Evolutionary conservation across 2,888 invertebrate species (phyloP).

Genomic region (Cheilosia variabilis): DNA sequence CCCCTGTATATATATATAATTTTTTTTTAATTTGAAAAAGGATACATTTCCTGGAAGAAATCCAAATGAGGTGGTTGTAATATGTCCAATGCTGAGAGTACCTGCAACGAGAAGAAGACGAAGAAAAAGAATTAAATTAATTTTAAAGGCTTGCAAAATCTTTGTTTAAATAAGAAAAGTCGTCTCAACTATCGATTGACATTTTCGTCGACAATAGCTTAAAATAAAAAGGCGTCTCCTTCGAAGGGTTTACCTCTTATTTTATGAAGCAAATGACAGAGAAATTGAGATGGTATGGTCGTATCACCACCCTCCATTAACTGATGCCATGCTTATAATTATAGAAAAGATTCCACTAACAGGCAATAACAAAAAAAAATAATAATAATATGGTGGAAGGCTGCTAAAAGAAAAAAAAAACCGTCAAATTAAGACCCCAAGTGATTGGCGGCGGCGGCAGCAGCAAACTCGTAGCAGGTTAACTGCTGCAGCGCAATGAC

Average conservation of each 20-base stretch:
- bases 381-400: constrained; percentile 13
- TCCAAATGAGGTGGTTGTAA: constrained; percentile 99
- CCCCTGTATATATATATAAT: not conserved
- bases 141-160: not conserved
- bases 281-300: constrained; percentile 22
- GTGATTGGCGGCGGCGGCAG: constrained; percentile 50
- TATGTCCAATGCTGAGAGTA: constrained; percentile 98
- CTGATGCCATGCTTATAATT: constrained; percentile 64
- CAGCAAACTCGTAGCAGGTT: constrained; percentile 7
- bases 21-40: constrained; percentile 85
- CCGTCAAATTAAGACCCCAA: constrained; percentile 60
- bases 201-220: no score
- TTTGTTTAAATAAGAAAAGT: constrained; percentile 11
- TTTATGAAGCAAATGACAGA: constrained; percentile 44
- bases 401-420: constrained; percentile 5
- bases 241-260: constrained; percentile 2
- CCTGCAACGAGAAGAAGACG: constrained; percentile 86
- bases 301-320: constrained; percentile 43
- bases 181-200: constrained; percentile 15
- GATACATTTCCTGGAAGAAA: constrained; percentile 99
- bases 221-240: not conserved
- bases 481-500: not conserved
- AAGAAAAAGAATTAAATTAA: constrained; percentile 40
- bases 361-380: constrained; percentile 21
- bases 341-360: constrained; percentile 7